Conservation (phyloP, 2,888 invertebrate species). For the Melitaea athalia region DNA sequence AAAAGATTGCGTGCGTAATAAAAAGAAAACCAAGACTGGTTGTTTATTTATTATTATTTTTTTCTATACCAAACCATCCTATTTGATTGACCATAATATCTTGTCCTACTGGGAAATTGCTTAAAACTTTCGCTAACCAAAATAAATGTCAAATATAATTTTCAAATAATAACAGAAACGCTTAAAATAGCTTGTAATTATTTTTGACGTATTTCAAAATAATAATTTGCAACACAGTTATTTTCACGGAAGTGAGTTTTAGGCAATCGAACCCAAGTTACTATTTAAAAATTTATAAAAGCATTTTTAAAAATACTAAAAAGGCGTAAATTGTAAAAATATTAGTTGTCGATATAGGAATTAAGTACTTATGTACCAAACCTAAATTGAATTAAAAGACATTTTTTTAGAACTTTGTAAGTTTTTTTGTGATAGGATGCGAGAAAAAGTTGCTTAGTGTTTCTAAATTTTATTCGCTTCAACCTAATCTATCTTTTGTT, state of each 20-base stretch:
- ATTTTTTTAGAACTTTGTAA: conserved; percentile 27
- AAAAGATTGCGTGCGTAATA: not conserved
- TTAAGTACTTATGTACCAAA: conserved; percentile 21
- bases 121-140: conserved; percentile 7
- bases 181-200: too few relatives aligned
- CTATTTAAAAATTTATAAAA: conserved; percentile 29
- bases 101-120: too few relatives aligned
- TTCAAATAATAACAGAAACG: too few relatives aligned
- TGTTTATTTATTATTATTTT: too few relatives aligned
- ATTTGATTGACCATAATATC: not conserved
- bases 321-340: conserved; percentile 19
- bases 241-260: not conserved
- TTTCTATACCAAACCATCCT: not conserved
- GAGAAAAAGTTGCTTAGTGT: conserved; percentile 11
- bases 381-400: conserved; percentile 37
- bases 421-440: conserved; percentile 18
- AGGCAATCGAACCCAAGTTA: conserved; percentile 31
- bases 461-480: not conserved
- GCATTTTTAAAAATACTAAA: conserved; percentile 34
- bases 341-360: conserved; percentile 30
- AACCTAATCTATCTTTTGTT: not conserved
- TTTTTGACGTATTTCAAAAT: too few relatives aligned
- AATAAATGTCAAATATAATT: not conserved
- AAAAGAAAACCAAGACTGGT: not conserved
- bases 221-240: too few relatives aligned